phyloP scores from a whole-genome alignment of 2,888 invertebrate species.

The Himalopsyche anomala region DNA sequence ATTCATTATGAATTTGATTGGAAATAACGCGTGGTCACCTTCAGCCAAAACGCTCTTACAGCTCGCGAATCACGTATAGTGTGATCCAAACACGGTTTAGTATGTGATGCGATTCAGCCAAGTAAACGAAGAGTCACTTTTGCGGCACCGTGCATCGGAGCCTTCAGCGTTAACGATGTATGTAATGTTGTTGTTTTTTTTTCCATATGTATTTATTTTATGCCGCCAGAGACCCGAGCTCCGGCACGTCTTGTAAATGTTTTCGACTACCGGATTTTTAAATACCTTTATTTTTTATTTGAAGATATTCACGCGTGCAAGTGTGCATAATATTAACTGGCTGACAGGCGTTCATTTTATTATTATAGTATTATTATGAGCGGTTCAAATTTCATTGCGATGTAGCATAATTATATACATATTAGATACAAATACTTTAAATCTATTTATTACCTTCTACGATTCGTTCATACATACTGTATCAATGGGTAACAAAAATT shows the following conservation, averaged over 20 bases:
- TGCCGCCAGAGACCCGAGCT: neutral
- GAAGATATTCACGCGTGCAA: conserved; percentile 20
- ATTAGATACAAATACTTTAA: too few species aligned
- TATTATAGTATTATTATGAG: neutral
- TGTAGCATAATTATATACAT: too few species aligned
- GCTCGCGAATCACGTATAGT: conserved; percentile 13
- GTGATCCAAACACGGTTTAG: conserved; percentile 37
- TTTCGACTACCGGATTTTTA: conserved; percentile 38
- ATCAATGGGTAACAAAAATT: too few species aligned
- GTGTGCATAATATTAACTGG: conserved; percentile 3
- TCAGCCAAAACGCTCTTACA: neutral
- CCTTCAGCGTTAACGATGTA: conserved; percentile 38
- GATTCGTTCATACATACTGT: neutral
- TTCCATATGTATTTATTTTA: neutral
- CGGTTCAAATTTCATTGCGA: neutral
- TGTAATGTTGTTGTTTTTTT: neutral
- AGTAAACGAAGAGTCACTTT: neutral
- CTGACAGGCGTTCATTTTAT: conserved; percentile 24
- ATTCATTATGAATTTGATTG: too few species aligned
- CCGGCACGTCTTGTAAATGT: conserved; percentile 29
- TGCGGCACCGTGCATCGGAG: conserved; percentile 8
- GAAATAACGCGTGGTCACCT: neutral
- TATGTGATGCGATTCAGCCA: conserved; percentile 8
- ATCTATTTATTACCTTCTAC: too few species aligned
- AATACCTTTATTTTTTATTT: conserved; percentile 20